A percentile compares a stretch with the other conserved stretches of the same genome.
Evolutionary conservation across 1,140 invertebrate species (phyloP).

Genomic region (Panagrolaimus sp.): DNA sequence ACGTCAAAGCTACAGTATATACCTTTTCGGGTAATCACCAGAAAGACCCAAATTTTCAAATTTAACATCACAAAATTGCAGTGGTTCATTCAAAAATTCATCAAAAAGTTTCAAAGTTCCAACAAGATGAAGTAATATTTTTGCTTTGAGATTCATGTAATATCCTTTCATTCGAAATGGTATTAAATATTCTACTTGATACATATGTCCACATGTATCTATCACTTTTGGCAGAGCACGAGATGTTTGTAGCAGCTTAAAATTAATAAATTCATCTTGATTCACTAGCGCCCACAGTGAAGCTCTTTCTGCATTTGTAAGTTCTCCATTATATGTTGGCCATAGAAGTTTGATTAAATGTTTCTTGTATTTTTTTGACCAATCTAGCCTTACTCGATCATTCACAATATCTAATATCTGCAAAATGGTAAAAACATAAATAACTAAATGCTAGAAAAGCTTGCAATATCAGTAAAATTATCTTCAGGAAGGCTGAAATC

Average conservation of each 20-base stretch:
- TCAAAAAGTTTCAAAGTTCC: conserved; percentile 57
- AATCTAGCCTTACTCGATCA: conserved; percentile 49
- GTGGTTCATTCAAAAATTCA: conserved; percentile 56
- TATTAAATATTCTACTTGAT: conserved; percentile 47
- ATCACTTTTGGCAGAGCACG: conserved; percentile 45
- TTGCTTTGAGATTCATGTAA: conserved; percentile 48
- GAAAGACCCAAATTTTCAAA: conserved; percentile 57
- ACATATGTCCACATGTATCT: conserved; percentile 56
- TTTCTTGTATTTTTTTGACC: conserved; percentile 44
- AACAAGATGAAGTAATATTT: conserved; percentile 57
- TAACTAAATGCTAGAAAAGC: conserved; percentile 13
- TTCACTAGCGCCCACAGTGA: conserved; percentile 55
- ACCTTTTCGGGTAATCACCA: conserved; percentile 52
- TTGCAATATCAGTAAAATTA: conserved; percentile 46
- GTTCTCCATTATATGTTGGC: conserved; percentile 31
- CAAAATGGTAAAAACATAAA: conserved; percentile 16
- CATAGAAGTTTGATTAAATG: conserved; percentile 49
- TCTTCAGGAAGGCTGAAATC: conserved; percentile 40
- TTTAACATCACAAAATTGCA: conserved; percentile 58
- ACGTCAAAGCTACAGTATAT: no score
- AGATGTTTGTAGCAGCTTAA: not conserved
- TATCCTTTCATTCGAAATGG: conserved; percentile 57
- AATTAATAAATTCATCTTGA: conserved; percentile 46
- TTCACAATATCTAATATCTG: conserved; percentile 56
- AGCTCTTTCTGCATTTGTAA: conserved; percentile 41